Conservation (phyloP, 1,140 invertebrate species). For the Cotesia vestalis region DNA sequence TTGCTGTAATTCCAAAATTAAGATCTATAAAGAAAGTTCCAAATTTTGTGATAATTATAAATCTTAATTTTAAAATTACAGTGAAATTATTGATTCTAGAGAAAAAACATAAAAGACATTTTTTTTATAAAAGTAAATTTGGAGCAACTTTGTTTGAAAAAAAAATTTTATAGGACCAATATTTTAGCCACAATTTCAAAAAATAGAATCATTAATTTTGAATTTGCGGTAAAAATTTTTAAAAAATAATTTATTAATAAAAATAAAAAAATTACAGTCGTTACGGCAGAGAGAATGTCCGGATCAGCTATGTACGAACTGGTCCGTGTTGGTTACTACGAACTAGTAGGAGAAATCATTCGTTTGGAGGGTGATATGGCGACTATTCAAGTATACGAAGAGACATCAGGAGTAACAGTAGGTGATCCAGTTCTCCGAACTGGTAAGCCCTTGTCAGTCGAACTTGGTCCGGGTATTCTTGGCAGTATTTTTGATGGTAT, state of each 20-base stretch:
- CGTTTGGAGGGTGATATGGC: conserved; percentile 99
- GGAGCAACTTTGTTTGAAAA: too few species aligned
- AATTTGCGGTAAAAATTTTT: not conserved
- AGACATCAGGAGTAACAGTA: conserved; percentile 99
- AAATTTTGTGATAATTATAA: too few species aligned
- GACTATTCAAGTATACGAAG: conserved; percentile 99
- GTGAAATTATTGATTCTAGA: too few species aligned
- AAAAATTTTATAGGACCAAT: too few species aligned
- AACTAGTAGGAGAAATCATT: conserved; percentile 99
- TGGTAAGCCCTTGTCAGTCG: conserved; percentile 97
- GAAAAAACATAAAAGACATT: too few species aligned
- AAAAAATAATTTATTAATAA: conserved; percentile 9
- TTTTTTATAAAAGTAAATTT: too few species aligned
- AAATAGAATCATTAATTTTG: too few species aligned
- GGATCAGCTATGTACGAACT: conserved; percentile 99
- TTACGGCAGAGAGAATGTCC: conserved; percentile 98
- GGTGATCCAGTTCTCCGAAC: conserved; percentile 98
- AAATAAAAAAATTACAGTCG: conserved; percentile 75
- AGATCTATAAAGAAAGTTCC: too few species aligned
- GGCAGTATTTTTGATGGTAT: conserved; percentile 99
- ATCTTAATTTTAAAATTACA: too few species aligned
- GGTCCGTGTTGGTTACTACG: conserved; percentile 97
- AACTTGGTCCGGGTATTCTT: conserved; percentile 99
- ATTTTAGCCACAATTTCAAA: too few species aligned
- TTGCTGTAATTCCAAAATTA: too few species aligned